Evolutionary conservation across 2,113 vertebrate species (phyloP).

Genomic region (Zeus faber): DNA sequence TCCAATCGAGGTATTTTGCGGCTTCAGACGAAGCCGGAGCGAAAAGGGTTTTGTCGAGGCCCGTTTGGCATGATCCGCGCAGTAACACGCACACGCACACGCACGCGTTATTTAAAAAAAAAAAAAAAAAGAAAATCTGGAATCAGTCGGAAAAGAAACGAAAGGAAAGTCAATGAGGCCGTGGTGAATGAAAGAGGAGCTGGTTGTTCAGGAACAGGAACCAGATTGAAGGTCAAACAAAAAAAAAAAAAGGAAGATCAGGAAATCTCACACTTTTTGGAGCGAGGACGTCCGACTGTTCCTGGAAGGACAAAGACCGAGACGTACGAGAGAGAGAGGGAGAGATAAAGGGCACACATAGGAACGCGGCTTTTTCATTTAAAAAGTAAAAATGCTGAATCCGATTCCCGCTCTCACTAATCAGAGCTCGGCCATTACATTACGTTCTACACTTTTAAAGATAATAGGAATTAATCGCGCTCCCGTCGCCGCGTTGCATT

Average conservation of each 20-base stretch:
- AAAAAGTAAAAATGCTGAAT: constrained; percentile 60
- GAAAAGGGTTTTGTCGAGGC: no score
- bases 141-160: constrained; percentile 20
- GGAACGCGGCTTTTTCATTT: constrained; percentile 66
- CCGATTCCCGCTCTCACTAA: constrained; percentile 68
- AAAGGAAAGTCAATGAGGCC: constrained; percentile 54
- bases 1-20: no score
- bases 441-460: constrained; percentile 72
- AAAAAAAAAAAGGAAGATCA: no score
- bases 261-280: constrained; percentile 54
- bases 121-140: no score
- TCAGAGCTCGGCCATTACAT: constrained; percentile 73
- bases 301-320: constrained; percentile 52
- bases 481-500: constrained; percentile 66
- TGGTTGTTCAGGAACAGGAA: constrained; percentile 55
- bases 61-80: no score
- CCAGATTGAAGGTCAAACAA: constrained; percentile 60
- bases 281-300: constrained; percentile 52
- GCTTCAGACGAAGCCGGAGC: no score
- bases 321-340: neutral
- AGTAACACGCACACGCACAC: neutral
- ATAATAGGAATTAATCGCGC: constrained; percentile 75
- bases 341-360: constrained; percentile 4
- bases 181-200: constrained; percentile 57
- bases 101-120: no score